Evolutionary conservation across 2,888 invertebrate species (phyloP).

Genomic region (Blomia tropicalis): DNA sequence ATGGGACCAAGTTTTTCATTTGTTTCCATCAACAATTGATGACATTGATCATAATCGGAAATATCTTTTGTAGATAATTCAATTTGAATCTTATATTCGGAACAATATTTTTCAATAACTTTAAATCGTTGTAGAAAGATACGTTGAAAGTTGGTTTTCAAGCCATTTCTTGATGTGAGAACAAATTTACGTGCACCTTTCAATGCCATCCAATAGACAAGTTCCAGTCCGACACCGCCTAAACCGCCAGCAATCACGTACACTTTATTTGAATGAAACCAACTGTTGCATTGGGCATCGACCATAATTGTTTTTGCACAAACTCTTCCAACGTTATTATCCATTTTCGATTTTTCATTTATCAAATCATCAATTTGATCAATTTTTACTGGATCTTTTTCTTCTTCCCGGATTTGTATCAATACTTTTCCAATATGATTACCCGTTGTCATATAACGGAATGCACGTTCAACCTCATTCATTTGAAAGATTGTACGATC

Average conservation of each 20-base stretch:
- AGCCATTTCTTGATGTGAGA: conserved; percentile 71
- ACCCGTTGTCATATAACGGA: conserved; percentile 87
- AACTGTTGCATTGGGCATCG: neutral
- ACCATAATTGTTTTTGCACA: neutral
- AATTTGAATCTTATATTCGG: conserved; percentile 50
- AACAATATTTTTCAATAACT: conserved; percentile 30
- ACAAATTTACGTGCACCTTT: conserved; percentile 75
- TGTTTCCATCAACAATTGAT: conserved; percentile 38
- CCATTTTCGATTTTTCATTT: neutral
- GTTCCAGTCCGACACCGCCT: conserved; percentile 89
- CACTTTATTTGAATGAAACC: conserved; percentile 33
- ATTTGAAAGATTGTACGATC: conserved; percentile 68
- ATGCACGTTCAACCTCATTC: conserved; percentile 76
- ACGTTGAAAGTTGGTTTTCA: conserved; percentile 80
- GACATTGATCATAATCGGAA: conserved; percentile 34
- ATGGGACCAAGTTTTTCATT: conserved; percentile 49
- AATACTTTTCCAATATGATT: conserved; percentile 95
- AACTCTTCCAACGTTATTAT: neutral
- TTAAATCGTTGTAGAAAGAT: conserved; percentile 52
- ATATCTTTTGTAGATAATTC: conserved; percentile 54
- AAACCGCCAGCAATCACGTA: conserved; percentile 53
- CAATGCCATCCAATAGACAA: conserved; percentile 68
- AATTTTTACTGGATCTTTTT: conserved; percentile 42
- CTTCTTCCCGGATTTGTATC: conserved; percentile 48
- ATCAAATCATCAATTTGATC: too few relatives aligned